phyloP scores from a whole-genome alignment of 2,113 vertebrate genomes.

The Tonatia bakeri region DNA sequence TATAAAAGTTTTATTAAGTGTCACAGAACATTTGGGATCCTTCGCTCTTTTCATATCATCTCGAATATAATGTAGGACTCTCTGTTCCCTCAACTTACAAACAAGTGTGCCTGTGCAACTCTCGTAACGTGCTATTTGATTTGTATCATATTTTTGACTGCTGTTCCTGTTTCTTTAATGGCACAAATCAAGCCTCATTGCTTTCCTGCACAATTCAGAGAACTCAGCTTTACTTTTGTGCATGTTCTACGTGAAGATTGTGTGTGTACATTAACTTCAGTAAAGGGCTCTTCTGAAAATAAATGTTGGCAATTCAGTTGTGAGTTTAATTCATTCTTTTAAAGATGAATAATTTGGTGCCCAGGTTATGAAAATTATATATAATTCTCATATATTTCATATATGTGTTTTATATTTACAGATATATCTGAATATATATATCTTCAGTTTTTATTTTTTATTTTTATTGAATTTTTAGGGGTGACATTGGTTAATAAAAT shows the following conservation, averaged over 20 bases:
- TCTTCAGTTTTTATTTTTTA: neutral
- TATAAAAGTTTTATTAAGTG: neutral
- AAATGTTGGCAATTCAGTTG: neutral
- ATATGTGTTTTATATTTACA: neutral
- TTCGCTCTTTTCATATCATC: neutral
- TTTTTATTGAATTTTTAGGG: neutral
- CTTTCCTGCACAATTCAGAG: neutral
- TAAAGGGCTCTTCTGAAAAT: neutral
- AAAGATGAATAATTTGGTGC: neutral
- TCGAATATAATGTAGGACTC: neutral
- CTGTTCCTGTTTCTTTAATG: neutral
- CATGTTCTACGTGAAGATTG: neutral
- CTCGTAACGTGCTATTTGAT: neutral
- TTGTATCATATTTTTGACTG: neutral
- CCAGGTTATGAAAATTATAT: neutral
- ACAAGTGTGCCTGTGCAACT: neutral
- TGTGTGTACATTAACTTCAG: neutral
- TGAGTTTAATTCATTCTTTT: neutral
- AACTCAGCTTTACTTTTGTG: neutral
- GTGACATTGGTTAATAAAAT: neutral
- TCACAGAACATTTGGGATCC: neutral
- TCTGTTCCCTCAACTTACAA: neutral
- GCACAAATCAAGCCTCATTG: neutral
- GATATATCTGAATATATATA: neutral
- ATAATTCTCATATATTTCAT: neutral